Base-by-base conservation (phyloP, 2,888 invertebrate species). In the Napeogenes sylphis region DNA sequence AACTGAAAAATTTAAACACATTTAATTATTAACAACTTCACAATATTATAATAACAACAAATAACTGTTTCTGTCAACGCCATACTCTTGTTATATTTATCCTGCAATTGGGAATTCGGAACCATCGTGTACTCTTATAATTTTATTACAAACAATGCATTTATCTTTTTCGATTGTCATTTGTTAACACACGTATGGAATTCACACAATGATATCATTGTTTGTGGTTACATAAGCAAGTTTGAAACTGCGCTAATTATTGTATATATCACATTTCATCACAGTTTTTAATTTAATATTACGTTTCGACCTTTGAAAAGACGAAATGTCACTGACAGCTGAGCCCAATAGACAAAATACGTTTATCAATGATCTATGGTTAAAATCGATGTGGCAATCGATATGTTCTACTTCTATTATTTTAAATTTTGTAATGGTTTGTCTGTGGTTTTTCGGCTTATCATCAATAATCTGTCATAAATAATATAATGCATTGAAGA, bases 291-390 rank as follows among this genome's bases (percentile, higher is more conserved):
- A 60, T 64, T 58, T 62, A 63, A 62, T 76, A 74, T 81, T 82
- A 81, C 77, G 73, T 75, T 77, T 75, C 64, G 73, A 75, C 73
- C 71, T 71, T 71, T 71, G 69, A 74, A 51, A 78, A 81, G 80
- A 78, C 79, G 72, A 79, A 82, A 84, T 84, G 88, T 88, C 88
- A 87, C 77, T 85, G 87, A 87, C 88, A 87, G 88, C 86, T 88
- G 87, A 79, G 81, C 73, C 70, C 76, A 79, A 86, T 82, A 87
- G 87, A 88, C 78, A 82, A 81, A 71, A 72, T 71, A 69, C 74
- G 61, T 68, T 71, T 68, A 64, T 73, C 62, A 63, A 68, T 71
- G 84, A 85, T 86, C 84, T 87, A 86, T 83, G 83, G 83, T 74
- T 70, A 67, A 69, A 82, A 85, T 88, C 87, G 82, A 86, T 87